Base-by-base conservation (phyloP, 2,113 vertebrate genomes). In the Beaufortia kweichowensis region DNA sequence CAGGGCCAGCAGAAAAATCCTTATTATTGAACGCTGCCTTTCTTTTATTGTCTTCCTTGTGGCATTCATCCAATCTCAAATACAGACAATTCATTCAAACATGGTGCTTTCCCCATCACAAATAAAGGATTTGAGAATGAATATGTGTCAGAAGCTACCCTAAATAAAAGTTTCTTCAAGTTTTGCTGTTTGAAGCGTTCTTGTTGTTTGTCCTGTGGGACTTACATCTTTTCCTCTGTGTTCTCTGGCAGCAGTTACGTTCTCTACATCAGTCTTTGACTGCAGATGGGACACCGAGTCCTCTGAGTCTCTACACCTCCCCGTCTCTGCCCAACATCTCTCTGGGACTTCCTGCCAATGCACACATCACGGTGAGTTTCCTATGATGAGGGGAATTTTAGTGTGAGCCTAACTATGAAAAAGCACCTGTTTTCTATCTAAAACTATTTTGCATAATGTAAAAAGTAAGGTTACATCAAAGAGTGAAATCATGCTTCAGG, bases 271-370 rank as follows among this genome's bases (percentile, higher is more conserved):
- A 89, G 69, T 92, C 94, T 17, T 89, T 97, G 82, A 88, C 93
- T 46, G 87, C 93, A 83, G 96, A 98, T 65, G 94, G 93, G 76
- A 92, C 91, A 19, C 87, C 93, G 78, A 93, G 91, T 86, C 94
- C 95, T 68, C 92, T 98, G 81, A 98, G 92, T 81, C 93, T 98
- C 81, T 97, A 98, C 89, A 96, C 96, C 8, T 98, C 96, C 68
- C 96, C 96, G 0, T 98, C 96, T 43, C 90, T 98, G 83, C 96
- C 96, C 77, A 98, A 98, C 82, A 98, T 98, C 89, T 98, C 95
- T 84, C 86, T 98, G 89, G 96, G 96, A 74, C 94, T 98, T 76
- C 96, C 95, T 70, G 93, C 95, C 83, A 96, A 94, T 89, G 93
- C 95, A 4, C 96, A 95, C 91, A 93, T 97, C 84, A 92, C 90